Base-by-base conservation (phyloP, 2,113 vertebrate species). In the Sylvietta virens region DNA sequence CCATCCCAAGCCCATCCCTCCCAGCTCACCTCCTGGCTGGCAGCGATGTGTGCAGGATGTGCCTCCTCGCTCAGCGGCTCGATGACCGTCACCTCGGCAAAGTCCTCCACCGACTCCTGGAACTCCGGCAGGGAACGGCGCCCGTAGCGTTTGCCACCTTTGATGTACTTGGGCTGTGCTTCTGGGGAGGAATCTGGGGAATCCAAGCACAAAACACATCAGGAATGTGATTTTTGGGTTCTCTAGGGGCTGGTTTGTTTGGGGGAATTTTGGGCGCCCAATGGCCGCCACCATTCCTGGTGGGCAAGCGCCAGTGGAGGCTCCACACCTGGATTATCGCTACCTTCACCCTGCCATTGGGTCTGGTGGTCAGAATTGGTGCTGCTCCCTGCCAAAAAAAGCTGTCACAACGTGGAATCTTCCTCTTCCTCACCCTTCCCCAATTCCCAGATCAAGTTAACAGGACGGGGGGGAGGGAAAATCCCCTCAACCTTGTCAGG, bases 131-230 rank as follows among this genome's bases (percentile, higher is more conserved):
- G 98, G 37, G 99, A 98, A 3, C 98, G 98, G 16, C 99, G 98
- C 60, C 99, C 99, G 0, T 99, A 99, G 31, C 99, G 99, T 80
- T 99, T 99, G 40, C 98, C 98, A 0, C 98, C 99, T 89, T 98
- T 98, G 91, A 99, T 98, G 70, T 99, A 99, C 96, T 99, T 99
- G 81, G 99, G 99, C 61, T 99, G 98, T 6, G 98, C 99, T 95
- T 99, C 98, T 0, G 98, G 97, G 33, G 98, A 98, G 31, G 96
- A 98, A 98, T 97, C 97, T 96, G 81, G 33, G 56, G 67, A 85
- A 21, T 26, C 12, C 67, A n/a, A 33, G 82, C 15, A 78, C 8
- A 58, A 15, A 67, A 31, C 11, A 0, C 20, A 2, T 7, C 2
- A 1, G 60, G 21, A 15, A n/a, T 1, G 0, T 0, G 26, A 7